Percentiles rank a stretch among this genome's conserved stretches.
Evolutionary conservation across 2,888 invertebrate genomes (phyloP).

Genomic region (Dinocampus coccinellae): DNA sequence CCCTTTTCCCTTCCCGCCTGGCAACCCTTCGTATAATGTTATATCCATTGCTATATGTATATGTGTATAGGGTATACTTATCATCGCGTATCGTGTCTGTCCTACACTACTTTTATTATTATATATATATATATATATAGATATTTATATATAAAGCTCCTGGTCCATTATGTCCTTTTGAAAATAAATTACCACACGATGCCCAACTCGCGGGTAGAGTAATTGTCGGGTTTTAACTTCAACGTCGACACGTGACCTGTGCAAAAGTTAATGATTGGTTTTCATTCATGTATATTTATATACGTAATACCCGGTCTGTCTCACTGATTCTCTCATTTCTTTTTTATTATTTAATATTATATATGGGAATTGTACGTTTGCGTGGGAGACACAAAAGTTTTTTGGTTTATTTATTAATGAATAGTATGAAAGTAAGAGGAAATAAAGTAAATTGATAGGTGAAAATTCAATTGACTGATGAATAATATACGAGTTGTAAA

Average conservation of each 20-base stretch:
- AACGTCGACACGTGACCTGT: constrained; percentile 57
- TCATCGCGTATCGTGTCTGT: not conserved
- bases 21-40: constrained; percentile 38
- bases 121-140: not conserved
- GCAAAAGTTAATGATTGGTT: constrained; percentile 61
- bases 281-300: constrained; percentile 16
- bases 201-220: constrained; percentile 41
- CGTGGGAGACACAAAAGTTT: not conserved
- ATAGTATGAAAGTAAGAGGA: not conserved
- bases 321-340: constrained; percentile 35
- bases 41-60: constrained; percentile 27
- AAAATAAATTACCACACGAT: constrained; percentile 49
- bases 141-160: not conserved
- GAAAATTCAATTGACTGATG: no score
- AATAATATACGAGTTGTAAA: no score
- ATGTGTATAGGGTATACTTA: constrained; percentile 25
- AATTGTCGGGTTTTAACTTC: constrained; percentile 54
- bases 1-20: no score
- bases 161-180: constrained; percentile 42
- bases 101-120: not conserved
- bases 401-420: not conserved
- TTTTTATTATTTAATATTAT: not conserved
- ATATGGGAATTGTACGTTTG: not conserved
- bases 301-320: constrained; percentile 9
- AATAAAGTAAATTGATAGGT: no score